Evolutionary conservation across 2,113 vertebrate genomes (phyloP), one percentile per base, ranked within the genome.

Genomic region (Oncorhynchus tshawytscha): DNA sequence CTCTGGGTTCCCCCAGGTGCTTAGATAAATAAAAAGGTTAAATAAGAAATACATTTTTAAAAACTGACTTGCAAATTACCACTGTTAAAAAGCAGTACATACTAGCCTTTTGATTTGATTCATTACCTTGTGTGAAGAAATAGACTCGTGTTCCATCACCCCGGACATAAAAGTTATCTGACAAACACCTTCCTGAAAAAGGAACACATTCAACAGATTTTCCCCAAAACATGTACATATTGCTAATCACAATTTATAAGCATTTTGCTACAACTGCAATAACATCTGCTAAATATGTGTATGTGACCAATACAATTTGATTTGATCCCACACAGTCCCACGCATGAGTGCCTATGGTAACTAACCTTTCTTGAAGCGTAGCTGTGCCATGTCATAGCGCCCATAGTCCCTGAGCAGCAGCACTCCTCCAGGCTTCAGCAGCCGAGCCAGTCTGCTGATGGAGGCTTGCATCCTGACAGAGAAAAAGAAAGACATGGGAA

Each of bases 131-230:
- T 49, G 96, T 99, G 84, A 99, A 99, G 92, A 99, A 99, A 91
- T 98, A 99, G 45, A 99, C 98, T 82, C 96, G 92, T 57, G 98
- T 99, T 70, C 97, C 98, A 86, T 99, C 98, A 20, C 98, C 98
- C 89, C 97, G 94, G 66, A 97, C 97, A 45, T 99, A 99, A 85
- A 99, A 99, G 89, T 98, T 98, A 81, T 96, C 96, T 68, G 97
- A 95, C 12, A 99, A 90, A 92, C 98, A 99, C 0, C 96, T 95
- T 80, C 97, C 97, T 99, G 82, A 68, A 80, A 59, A 31, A 59
- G 2, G 24, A 51, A 74, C 1, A 66, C 22, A 73, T 25, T 29
- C 18, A 75, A 62, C 11, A 7, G 18, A 39, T 20, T 67, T 16
- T 2, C 67, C 31, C 67, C 1, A 24, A 62, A 62, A 62, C 39